Evolutionary conservation across 2,888 invertebrate species (phyloP).

Genomic region (Drosophila kokeensis): DNA sequence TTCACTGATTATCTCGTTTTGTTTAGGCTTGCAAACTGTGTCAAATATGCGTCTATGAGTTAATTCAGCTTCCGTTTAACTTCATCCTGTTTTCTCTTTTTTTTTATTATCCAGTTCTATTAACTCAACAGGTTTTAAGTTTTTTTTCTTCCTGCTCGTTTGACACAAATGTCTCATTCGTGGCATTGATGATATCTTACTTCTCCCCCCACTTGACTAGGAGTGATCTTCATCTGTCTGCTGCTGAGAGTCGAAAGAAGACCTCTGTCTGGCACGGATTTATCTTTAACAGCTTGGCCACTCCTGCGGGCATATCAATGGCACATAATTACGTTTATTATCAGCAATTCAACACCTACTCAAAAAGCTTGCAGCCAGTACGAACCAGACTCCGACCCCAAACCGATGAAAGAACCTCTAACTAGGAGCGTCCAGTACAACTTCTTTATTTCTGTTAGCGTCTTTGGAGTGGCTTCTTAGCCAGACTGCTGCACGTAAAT

Average conservation of each 20-base stretch:
- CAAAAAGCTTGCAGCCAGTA: conserved; percentile 50
- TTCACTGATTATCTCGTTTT: not conserved
- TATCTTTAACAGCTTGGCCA: conserved; percentile 39
- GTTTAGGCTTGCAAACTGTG: not conserved
- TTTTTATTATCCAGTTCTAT: conserved; percentile 14
- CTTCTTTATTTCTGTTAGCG: not conserved
- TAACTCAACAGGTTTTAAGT: conserved; percentile 37
- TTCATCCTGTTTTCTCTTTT: conserved; percentile 29
- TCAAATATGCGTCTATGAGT: not conserved
- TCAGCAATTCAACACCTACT: conserved; percentile 82
- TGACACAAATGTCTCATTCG: conserved; percentile 1
- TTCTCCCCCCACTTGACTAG: not conserved
- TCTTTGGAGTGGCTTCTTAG: conserved; percentile 45
- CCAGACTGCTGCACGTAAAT: conserved; percentile 59
- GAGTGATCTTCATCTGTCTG: conserved; percentile 26
- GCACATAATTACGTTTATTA: conserved; percentile 79
- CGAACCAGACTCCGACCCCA: conserved; percentile 25
- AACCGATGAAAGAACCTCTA: conserved; percentile 6
- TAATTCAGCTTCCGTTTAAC: conserved; percentile 21
- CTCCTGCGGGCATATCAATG: conserved; percentile 66
- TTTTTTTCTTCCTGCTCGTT: conserved; percentile 10
- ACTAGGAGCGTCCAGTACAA: conserved; percentile 21
- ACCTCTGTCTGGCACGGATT: conserved; percentile 1
- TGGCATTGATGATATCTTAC: not conserved
- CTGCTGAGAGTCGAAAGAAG: not conserved